phyloP scores from a whole-genome alignment of 2,888 invertebrate genomes.

The Caenorhabditis zanzibari region DNA sequence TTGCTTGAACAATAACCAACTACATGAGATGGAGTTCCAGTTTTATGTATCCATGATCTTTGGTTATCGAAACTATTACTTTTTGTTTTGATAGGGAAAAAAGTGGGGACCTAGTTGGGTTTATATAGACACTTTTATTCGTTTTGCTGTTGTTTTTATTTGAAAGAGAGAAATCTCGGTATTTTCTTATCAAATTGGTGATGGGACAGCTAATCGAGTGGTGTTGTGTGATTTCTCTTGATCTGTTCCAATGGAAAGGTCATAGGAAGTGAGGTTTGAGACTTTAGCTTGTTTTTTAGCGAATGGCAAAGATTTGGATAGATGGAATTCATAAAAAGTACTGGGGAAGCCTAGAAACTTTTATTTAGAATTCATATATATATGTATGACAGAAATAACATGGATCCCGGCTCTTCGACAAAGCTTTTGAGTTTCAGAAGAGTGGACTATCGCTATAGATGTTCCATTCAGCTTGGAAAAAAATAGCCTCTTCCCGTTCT shows the following conservation, averaged over 20 bases:
- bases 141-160: slow-evolving; percentile 1
- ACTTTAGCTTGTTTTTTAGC: neutral
- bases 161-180: neutral
- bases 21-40: slow-evolving; percentile 12
- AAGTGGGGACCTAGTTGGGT: slow-evolving; percentile 4
- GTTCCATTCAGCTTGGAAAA: too few species aligned
- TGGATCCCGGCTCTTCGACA: too few species aligned
- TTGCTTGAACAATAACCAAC: slow-evolving; percentile 6
- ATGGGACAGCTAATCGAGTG: slow-evolving; percentile 8
- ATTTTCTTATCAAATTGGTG: slow-evolving; percentile 24
- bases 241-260: neutral
- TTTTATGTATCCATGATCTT: slow-evolving; percentile 31
- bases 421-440: too few species aligned
- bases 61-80: slow-evolving; percentile 10
- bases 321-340: too few species aligned
- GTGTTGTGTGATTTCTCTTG: slow-evolving; percentile 3
- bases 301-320: too few species aligned
- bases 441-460: too few species aligned
- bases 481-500: too few species aligned
- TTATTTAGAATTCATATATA: too few species aligned
- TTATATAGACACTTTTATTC: slow-evolving; percentile 21
- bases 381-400: too few species aligned
- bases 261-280: neutral
- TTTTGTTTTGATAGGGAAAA: slow-evolving; percentile 21
- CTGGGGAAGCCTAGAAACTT: too few species aligned